phyloP scores from a whole-genome alignment of 2,113 vertebrate genomes.

The Harpagus bidentatus region DNA sequence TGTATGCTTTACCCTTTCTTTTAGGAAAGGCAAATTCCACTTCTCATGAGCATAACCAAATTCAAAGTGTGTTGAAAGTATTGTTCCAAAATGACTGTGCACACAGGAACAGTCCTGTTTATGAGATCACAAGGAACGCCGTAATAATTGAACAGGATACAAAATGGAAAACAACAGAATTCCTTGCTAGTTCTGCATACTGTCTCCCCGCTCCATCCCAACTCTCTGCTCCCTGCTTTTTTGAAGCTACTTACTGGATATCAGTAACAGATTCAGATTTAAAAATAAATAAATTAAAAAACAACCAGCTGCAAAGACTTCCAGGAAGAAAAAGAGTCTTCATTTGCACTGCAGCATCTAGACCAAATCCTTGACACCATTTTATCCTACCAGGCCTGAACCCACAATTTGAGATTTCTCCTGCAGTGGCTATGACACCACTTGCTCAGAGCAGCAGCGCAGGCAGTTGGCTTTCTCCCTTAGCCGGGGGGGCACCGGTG shows the following conservation, averaged over 20 bases:
- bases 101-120: background rate
- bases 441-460: background rate
- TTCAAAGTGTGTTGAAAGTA: background rate
- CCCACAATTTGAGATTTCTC: background rate
- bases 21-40: background rate
- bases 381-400: background rate
- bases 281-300: background rate
- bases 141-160: background rate
- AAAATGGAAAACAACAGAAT: background rate
- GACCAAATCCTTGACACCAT: background rate
- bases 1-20: background rate
- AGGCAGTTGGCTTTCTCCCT: background rate
- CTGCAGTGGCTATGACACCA: background rate
- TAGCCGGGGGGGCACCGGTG: background rate
- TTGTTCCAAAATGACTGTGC: background rate
- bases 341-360: background rate
- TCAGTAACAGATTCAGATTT: background rate
- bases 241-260: background rate
- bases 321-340: background rate
- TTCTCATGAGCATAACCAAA: background rate
- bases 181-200: background rate
- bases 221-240: background rate
- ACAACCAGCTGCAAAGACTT: background rate
- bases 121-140: background rate
- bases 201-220: background rate